Evolutionary conservation across 2,888 invertebrate species (phyloP), one percentile per base, ranked within the genome.

Genomic region (Phaedon cochleariae): DNA sequence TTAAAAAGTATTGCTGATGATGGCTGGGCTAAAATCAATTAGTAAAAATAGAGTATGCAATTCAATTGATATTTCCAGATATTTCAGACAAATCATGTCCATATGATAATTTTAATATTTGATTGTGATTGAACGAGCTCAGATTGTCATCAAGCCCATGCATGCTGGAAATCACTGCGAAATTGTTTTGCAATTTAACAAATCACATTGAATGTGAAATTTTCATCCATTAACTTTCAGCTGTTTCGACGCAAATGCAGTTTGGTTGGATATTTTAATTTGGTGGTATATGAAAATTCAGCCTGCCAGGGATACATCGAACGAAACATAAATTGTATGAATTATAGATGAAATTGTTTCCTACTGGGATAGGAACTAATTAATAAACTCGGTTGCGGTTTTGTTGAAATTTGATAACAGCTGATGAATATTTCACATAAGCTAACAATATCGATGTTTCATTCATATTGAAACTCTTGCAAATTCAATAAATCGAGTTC

Each of bases 251-350:
- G 29, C 45, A 26, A 41, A 57, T 45, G 15, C 15, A 21, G 55
- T 57, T 26, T 26, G 45, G 15, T 26, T 17, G 45, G 29, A 18
- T 22, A 26, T 57, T 57, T 57, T 26, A 45, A 57, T 45, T 57
- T 41, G 26, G 45, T 22, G 55, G 45, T 26, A 31, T 2, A 12
- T 45, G 45, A 6, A 10, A 29, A 45, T 29, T 57, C 18, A 57
- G 45, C 18, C 45, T 26, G 29, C 26, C 21, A n/a, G 17, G 31
- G 29, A 57, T 45, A 22, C 15, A 57, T 45, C 15, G 5, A 45
- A 45, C 37, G 26, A 57, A 22, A 37, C 41, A 15, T 2, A 15
- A 41, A 41, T 41, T 15, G 41, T 41, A 15, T 41, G n/a, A 15
- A 41, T 41, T 41, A 15, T 15, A 15, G 12, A 41, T 41, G 41